A percentile compares a stretch with the other conserved stretches of the same genome.
Conservation (phyloP, 2,113 vertebrate genomes). For the Cyrtonyx montezumae region DNA sequence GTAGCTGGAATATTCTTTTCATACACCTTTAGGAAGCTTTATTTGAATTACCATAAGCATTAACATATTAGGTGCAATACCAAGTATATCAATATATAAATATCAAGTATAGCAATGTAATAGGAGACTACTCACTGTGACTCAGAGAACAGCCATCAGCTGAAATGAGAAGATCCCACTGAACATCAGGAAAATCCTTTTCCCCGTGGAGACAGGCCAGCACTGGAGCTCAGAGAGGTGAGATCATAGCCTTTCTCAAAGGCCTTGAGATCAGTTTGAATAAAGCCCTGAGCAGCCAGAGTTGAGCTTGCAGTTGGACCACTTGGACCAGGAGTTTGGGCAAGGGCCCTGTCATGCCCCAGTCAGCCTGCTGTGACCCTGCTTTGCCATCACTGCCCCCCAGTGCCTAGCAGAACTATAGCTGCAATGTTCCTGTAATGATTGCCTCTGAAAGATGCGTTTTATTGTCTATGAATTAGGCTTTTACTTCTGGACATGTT, state of each 20-base stretch:
- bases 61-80: neutral
- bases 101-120: neutral
- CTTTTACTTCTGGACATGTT: neutral
- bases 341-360: too few species aligned
- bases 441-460: neutral
- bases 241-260: neutral
- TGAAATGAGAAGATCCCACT: neutral
- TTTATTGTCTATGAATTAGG: neutral
- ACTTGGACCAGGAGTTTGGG: neutral
- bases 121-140: neutral
- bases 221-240: too few species aligned
- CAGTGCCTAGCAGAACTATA: neutral
- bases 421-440: neutral
- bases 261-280: neutral
- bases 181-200: neutral
- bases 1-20: neutral
- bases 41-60: neutral
- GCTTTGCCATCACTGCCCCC: neutral
- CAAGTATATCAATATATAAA: neutral
- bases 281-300: neutral
- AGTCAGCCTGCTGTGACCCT: neutral
- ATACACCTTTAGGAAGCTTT: neutral
- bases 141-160: neutral
- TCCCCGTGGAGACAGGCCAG: neutral
- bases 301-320: neutral